phyloP scores from a whole-genome alignment of 2,888 invertebrate species.

The Drosophila subsilvestris region DNA sequence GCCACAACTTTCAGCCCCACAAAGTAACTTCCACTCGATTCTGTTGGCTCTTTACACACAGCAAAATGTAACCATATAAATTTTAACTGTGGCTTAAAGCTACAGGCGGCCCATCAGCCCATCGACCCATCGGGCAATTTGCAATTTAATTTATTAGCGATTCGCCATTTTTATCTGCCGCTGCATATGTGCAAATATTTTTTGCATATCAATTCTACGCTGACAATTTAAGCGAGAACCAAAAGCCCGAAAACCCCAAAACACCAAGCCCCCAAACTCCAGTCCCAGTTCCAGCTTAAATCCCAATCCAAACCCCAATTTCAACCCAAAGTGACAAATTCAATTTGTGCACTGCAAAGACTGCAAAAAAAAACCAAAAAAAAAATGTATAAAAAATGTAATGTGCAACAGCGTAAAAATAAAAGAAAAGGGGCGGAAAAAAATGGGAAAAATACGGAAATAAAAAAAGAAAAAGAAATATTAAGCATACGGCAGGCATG shows the following conservation, averaged over 20 bases:
- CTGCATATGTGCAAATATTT: constrained; percentile 37
- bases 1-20: constrained; percentile 41
- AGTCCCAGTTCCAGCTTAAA: neutral
- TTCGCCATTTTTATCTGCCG: constrained; percentile 20
- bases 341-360: constrained; percentile 37
- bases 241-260: constrained; percentile 2
- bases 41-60: neutral
- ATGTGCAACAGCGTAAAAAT: constrained; percentile 6
- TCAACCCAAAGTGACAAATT: constrained; percentile 42
- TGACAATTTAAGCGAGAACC: constrained; percentile 40
- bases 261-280: neutral
- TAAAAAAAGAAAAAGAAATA: constrained; percentile 40
- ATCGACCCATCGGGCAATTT: constrained; percentile 29
- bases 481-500: constrained; percentile 48
- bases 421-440: constrained; percentile 14
- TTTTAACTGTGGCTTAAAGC: constrained; percentile 33
- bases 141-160: constrained; percentile 44
- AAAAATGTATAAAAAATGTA: constrained; percentile 1
- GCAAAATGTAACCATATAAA: constrained; percentile 41
- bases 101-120: no score
- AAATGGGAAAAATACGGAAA: constrained; percentile 30
- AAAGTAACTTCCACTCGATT: constrained; percentile 44
- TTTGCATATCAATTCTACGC: constrained; percentile 45
- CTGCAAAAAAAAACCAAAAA: neutral
- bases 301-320: neutral